phyloP scores from a whole-genome alignment of 37 sponge, comb jelly and placozoan genomes.

The Cladorhizidae sp. region DNA sequence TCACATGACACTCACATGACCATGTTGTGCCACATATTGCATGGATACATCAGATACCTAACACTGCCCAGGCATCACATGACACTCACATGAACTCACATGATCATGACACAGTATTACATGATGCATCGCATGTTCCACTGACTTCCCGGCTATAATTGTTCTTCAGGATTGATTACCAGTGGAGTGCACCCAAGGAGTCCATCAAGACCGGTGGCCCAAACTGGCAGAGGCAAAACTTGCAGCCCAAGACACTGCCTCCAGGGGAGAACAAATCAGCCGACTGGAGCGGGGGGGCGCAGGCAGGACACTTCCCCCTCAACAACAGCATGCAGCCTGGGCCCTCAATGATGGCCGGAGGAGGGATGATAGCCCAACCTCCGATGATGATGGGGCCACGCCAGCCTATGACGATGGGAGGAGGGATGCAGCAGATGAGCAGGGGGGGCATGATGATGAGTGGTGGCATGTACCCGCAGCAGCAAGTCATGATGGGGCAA shows the following conservation, averaged over 20 bases:
- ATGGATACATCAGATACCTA: background rate
- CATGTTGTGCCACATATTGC: too few relatives aligned
- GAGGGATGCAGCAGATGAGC: background rate
- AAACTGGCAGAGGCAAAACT: conserved; percentile 31
- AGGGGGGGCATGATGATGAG: background rate
- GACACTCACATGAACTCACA: background rate
- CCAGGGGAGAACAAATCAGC: conserved; percentile 5
- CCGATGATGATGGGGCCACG: conserved; percentile 11
- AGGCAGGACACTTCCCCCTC: conserved; percentile 19
- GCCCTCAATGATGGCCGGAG: background rate
- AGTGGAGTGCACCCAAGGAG: conserved; percentile 27
- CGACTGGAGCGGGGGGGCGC: conserved; percentile 28
- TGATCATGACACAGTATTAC: background rate
- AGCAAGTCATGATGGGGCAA: background rate
- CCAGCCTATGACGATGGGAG: background rate
- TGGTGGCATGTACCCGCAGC: background rate
- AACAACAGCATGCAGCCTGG: conserved; percentile 6
- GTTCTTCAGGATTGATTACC: conserved; percentile 6
- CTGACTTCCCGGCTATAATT: too few relatives aligned
- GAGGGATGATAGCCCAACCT: background rate
- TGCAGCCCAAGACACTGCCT: conserved; percentile 23
- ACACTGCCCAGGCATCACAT: background rate
- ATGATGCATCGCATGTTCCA: background rate
- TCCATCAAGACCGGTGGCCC: conserved; percentile 63
- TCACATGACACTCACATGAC: too few relatives aligned